Conservation (phyloP, 2,888 invertebrate species). For the Carabus problematicus region DNA sequence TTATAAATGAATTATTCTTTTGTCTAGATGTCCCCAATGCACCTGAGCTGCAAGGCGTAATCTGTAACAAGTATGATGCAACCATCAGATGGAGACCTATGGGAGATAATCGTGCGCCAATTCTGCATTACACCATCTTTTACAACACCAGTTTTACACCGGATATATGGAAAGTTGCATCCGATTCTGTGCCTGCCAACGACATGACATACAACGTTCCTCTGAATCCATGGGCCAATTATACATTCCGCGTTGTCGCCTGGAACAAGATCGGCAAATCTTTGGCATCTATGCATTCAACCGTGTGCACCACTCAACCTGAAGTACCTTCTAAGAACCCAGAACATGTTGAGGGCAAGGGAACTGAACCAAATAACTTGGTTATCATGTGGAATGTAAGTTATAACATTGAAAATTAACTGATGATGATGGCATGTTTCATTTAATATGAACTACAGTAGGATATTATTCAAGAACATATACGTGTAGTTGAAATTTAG, state of each 20-base stretch:
- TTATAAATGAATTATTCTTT: too few relatives aligned
- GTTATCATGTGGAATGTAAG: constrained; percentile 92
- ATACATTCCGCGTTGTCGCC: constrained; percentile 92
- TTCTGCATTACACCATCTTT: constrained; percentile 88
- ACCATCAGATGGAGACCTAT: constrained; percentile 86
- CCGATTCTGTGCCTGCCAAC: constrained; percentile 78
- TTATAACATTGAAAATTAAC: constrained; percentile 49
- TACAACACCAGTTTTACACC: constrained; percentile 94
- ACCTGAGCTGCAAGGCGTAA: constrained; percentile 72
- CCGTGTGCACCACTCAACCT: constrained; percentile 84
- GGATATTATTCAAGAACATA: background rate
- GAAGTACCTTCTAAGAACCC: constrained; percentile 94
- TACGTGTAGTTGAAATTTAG: too few relatives aligned
- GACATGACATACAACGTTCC: constrained; percentile 71
- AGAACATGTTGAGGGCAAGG: constrained; percentile 88
- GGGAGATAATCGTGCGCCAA: constrained; percentile 95
- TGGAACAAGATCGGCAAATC: constrained; percentile 93
- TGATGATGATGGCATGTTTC: background rate
- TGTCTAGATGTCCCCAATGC: constrained; percentile 86
- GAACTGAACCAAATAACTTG: constrained; percentile 86
- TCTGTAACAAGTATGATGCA: constrained; percentile 77
- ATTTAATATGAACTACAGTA: background rate
- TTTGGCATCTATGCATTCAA: constrained; percentile 82
- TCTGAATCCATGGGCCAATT: constrained; percentile 92
- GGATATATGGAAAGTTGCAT: constrained; percentile 86